These are phyloP conservation scores for Bradynema listronoti DNA, from an alignment of 1,140 invertebrate genomes.

Conservation along the genomic window DNA sequence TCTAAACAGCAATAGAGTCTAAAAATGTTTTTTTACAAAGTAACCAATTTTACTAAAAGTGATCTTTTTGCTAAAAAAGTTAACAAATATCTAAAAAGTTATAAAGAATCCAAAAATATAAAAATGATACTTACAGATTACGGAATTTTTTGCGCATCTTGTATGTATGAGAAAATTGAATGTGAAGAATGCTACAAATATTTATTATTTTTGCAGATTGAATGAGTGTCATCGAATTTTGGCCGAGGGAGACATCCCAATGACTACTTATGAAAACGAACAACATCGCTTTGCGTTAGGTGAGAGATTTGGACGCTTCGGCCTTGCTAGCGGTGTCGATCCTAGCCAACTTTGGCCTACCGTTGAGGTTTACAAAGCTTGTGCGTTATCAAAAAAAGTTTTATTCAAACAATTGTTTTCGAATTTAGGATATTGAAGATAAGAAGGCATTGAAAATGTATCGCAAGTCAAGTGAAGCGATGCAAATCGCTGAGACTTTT, in stretches of 20 bases:
- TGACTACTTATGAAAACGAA: constrained; percentile 49
- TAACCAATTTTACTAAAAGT: too few species aligned
- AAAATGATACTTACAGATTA: too few species aligned
- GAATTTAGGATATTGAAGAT: constrained; percentile 51
- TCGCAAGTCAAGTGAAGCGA: constrained; percentile 42
- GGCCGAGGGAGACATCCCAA: constrained; percentile 50
- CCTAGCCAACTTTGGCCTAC: constrained; percentile 50
- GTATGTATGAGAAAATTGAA: too few species aligned
- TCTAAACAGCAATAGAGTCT: too few species aligned
- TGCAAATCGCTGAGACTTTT: constrained; percentile 38
- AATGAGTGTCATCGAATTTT: constrained; percentile 45
- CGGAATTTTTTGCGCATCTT: too few species aligned
- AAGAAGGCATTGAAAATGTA: constrained; percentile 36
- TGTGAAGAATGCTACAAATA: too few species aligned
- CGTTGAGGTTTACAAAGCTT: constrained; percentile 37
- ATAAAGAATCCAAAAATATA: too few species aligned
- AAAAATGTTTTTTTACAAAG: too few species aligned
- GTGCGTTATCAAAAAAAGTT: not conserved
- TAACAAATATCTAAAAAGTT: too few species aligned
- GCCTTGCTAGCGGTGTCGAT: constrained; percentile 45
- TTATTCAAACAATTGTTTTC: not conserved
- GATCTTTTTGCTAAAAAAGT: too few species aligned
- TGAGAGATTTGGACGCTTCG: constrained; percentile 47
- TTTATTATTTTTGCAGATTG: constrained; percentile 28
- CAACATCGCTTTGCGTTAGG: constrained; percentile 31